Percentiles rank a stretch among this genome's conserved stretches.
These are phyloP conservation scores for Zygogramma bicolorata DNA, from an alignment of 2,888 invertebrate species.

Conservation along the genomic window DNA sequence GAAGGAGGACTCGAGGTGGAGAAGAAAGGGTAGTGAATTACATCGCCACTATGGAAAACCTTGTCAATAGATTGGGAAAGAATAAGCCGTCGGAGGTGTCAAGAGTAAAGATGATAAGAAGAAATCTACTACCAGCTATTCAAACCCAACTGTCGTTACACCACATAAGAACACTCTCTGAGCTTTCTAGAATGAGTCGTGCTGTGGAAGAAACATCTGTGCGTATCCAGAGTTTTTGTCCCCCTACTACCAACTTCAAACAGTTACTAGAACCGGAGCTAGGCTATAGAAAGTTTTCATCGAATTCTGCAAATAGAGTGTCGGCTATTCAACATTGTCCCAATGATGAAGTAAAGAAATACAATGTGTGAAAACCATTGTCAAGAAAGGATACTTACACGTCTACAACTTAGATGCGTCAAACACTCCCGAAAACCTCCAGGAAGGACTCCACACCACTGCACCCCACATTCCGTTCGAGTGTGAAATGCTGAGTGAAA, in stretches of 20 bases:
- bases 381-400: conserved; percentile 9
- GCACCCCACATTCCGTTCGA: conserved; percentile 21
- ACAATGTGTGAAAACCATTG: too few species aligned
- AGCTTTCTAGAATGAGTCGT: background rate
- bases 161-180: background rate
- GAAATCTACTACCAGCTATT: conserved; percentile 26
- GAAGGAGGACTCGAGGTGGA: conserved; percentile 23
- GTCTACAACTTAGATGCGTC: conserved; percentile 16
- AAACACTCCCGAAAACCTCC: conserved; percentile 7
- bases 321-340: background rate
- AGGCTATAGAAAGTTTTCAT: background rate
- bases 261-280: background rate
- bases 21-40: conserved; percentile 12
- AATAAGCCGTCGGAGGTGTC: background rate
- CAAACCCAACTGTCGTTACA: background rate
- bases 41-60: conserved; percentile 25
- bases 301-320: background rate
- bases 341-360: too few species aligned
- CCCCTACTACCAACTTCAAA: conserved; percentile 11
- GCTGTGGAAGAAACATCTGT: conserved; percentile 21
- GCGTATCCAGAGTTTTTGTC: conserved; percentile 10
- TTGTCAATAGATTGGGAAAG: conserved; percentile 3
- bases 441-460: background rate
- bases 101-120: conserved; percentile 16
- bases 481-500: conserved; percentile 14